A percentile compares a stretch with the other conserved stretches of the same genome.
Conservation (phyloP, 1,140 invertebrate species). For the Mercenaria mercenaria region DNA sequence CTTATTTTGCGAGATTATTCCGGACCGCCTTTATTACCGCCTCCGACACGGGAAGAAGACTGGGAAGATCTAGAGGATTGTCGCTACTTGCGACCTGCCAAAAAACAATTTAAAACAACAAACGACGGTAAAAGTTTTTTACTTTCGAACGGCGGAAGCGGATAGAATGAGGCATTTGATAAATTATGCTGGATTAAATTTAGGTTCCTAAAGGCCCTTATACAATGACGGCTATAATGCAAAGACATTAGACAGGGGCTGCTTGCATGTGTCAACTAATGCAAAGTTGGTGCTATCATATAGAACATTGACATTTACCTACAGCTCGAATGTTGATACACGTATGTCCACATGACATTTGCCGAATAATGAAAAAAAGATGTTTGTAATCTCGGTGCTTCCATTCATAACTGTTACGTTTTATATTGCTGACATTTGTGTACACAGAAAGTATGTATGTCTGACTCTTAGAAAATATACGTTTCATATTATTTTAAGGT, state of each 20-base stretch:
- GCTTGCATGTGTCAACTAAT: too few relatives aligned
- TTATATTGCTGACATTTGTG: too few relatives aligned
- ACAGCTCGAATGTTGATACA: too few relatives aligned
- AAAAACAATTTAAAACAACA: slow-evolving; percentile 46
- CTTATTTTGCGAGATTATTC: slow-evolving; percentile 39
- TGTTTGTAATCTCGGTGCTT: not conserved
- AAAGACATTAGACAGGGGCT: too few relatives aligned
- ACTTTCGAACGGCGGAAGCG: not conserved
- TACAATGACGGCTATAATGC: too few relatives aligned
- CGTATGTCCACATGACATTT: too few relatives aligned
- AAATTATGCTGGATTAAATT: not conserved
- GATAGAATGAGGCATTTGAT: not conserved
- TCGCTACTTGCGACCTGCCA: slow-evolving; percentile 49
- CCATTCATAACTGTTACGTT: not conserved
- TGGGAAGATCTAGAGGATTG: slow-evolving; percentile 60
- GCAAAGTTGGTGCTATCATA: not conserved
- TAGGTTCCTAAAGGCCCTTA: too few relatives aligned
- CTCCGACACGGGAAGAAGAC: slow-evolving; percentile 16
- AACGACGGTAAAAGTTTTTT: slow-evolving; percentile 48
- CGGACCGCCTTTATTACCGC: not conserved
- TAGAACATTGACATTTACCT: not conserved
- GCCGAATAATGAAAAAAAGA: too few relatives aligned
- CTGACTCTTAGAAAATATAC: too few relatives aligned
- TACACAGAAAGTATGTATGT: too few relatives aligned
- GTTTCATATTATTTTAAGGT: too few relatives aligned